Conservation (phyloP, 2,888 invertebrate genomes). For the Thymelicus acteon region DNA sequence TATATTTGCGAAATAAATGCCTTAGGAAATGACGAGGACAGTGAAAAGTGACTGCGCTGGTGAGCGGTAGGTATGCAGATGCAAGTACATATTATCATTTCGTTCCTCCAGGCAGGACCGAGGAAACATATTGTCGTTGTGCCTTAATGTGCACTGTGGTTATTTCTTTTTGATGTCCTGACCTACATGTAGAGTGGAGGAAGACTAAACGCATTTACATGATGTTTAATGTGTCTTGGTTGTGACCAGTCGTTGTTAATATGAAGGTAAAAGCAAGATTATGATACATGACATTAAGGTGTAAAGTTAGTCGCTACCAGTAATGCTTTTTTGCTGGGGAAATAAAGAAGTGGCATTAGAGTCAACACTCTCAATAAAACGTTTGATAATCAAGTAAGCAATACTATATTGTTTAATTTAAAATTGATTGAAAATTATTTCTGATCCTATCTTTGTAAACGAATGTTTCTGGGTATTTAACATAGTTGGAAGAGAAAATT, state of each 20-base stretch:
- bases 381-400: too few species aligned
- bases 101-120: conserved; percentile 25
- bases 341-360: too few species aligned
- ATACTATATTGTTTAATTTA: too few species aligned
- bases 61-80: conserved; percentile 33
- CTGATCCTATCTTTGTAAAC: too few species aligned
- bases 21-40: conserved; percentile 32
- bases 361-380: too few species aligned
- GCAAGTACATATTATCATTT: conserved; percentile 23
- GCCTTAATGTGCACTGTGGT: conserved; percentile 18
- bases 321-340: too few species aligned
- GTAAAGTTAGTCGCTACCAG: too few species aligned
- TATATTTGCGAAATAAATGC: conserved; percentile 29
- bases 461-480: too few species aligned
- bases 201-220: neutral
- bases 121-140: conserved; percentile 25
- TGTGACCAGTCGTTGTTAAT: neutral
- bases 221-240: neutral
- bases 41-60: conserved; percentile 34
- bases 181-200: neutral
- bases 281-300: too few species aligned
- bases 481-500: neutral
- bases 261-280: neutral
- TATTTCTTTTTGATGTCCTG: conserved; percentile 20
- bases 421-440: too few species aligned